These are phyloP conservation scores for Holacanthus passer DNA, from an alignment of 2,113 vertebrate genomes.

Conservation along the genomic window DNA sequence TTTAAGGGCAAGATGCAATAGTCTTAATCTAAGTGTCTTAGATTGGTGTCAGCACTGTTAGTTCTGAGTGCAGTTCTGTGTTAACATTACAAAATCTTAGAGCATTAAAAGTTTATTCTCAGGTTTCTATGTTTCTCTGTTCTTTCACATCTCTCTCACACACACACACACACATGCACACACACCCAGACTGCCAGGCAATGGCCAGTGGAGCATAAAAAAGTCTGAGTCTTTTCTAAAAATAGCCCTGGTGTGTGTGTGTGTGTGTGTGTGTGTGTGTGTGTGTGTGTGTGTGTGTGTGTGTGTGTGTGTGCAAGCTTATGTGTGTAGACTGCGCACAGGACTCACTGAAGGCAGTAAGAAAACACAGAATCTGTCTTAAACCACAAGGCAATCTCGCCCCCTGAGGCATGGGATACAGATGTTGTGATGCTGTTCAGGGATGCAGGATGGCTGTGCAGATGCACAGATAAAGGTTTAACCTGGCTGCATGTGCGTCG, in stretches of 20 bases:
- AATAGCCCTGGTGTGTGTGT: slow-evolving; percentile 54
- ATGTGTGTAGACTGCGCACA: slow-evolving; percentile 26
- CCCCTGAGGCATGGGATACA: slow-evolving; percentile 40
- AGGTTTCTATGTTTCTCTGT: slow-evolving; percentile 24
- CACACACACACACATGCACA: slow-evolving; percentile 21
- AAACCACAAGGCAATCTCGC: slow-evolving; percentile 37
- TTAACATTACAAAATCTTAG: neutral
- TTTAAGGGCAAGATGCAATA: neutral
- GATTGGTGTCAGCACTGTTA: neutral
- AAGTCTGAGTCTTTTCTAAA: slow-evolving; percentile 62
- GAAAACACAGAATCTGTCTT: slow-evolving; percentile 66
- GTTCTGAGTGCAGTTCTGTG: too few species aligned
- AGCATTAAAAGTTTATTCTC: neutral
- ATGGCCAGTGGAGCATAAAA: slow-evolving; percentile 42
- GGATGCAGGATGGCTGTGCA: slow-evolving; percentile 22
- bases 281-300: slow-evolving; percentile 7
- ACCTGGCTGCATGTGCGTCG: slow-evolving; percentile 18
- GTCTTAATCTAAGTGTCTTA: too few species aligned
- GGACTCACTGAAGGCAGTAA: slow-evolving; percentile 53
- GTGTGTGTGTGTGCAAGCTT: slow-evolving; percentile 25
- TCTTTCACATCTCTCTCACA: neutral
- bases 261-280: slow-evolving; percentile 28
- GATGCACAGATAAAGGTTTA: slow-evolving; percentile 47
- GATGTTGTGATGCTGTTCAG: slow-evolving; percentile 52
- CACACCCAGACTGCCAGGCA: slow-evolving; percentile 21